These are phyloP conservation scores for Plebejus melissa DNA, from an alignment of 2,888 invertebrate genomes.

Conservation along the genomic window DNA sequence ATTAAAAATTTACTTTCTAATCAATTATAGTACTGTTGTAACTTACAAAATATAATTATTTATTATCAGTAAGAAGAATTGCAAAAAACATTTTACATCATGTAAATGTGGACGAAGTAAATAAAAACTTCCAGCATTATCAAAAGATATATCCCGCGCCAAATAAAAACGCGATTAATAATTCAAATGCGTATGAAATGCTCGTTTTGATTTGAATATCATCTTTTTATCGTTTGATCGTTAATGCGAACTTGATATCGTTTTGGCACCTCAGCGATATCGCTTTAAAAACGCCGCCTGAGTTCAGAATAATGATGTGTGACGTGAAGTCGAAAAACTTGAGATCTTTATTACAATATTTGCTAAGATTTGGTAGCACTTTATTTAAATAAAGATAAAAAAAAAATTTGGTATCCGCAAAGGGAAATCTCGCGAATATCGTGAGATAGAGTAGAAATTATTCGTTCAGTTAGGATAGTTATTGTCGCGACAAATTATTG, in stretches of 20 bases:
- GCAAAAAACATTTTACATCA: not conserved
- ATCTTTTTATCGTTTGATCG: constrained; percentile 56
- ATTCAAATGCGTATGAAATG: constrained; percentile 60
- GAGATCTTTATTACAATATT: not conserved
- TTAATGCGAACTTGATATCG: constrained; percentile 63
- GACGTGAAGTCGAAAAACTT: not conserved
- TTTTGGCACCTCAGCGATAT: constrained; percentile 56
- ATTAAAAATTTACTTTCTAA: no score
- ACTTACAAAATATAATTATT: no score
- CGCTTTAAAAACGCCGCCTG: constrained; percentile 56
- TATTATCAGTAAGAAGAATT: not conserved
- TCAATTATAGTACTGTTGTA: no score
- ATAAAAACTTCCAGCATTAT: not conserved
- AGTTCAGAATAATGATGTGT: constrained; percentile 46
- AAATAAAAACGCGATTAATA: constrained; percentile 69
- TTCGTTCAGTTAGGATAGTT: no score
- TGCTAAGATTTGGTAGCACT: not conserved
- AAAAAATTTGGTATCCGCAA: not conserved
- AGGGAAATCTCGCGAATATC: no score
- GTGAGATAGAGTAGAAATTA: no score
- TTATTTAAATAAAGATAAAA: no score
- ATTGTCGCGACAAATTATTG: no score
- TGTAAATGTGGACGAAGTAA: not conserved
- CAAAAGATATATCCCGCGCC: constrained; percentile 10
- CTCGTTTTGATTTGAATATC: constrained; percentile 61